Percentiles rank a stretch among this genome's conserved stretches.
These are phyloP conservation scores for Xestia ashworthii DNA, from an alignment of 2,888 invertebrate genomes.

Conservation along the genomic window DNA sequence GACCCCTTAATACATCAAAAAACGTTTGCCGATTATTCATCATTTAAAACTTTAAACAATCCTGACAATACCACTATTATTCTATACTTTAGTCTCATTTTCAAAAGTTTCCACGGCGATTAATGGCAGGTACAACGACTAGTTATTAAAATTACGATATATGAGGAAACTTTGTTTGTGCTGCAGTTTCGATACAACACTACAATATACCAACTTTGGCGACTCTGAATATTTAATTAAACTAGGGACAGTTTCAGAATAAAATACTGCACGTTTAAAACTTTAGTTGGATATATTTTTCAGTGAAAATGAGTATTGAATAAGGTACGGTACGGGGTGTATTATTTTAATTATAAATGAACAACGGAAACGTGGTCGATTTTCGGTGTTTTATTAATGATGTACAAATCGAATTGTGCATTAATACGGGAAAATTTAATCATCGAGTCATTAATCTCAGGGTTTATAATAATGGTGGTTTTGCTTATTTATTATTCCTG, in stretches of 20 bases:
- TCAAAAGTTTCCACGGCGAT: slow-evolving; percentile 42
- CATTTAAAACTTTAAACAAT: background rate
- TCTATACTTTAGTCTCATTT: slow-evolving; percentile 25
- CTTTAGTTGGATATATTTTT: slow-evolving; percentile 26
- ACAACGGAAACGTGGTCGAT: background rate
- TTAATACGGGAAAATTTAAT: background rate
- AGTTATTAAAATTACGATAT: slow-evolving; percentile 57
- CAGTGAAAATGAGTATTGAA: slow-evolving; percentile 24
- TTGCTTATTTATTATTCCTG: background rate
- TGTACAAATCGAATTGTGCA: slow-evolving; percentile 20
- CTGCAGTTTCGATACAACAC: slow-evolving; percentile 45
- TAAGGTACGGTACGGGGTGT: background rate
- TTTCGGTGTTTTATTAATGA: slow-evolving; percentile 18
- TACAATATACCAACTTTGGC: slow-evolving; percentile 44
- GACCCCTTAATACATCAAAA: too few relatives aligned
- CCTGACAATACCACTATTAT: background rate
- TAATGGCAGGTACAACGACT: slow-evolving; percentile 37
- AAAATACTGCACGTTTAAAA: slow-evolving; percentile 47
- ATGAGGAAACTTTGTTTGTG: slow-evolving; percentile 51
- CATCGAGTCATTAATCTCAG: background rate
- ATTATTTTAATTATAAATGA: slow-evolving; percentile 31
- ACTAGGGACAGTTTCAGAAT: slow-evolving; percentile 44
- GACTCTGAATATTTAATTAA: slow-evolving; percentile 61
- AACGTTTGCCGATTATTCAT: background rate
- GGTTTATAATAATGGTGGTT: background rate